Conservation (phyloP, 1,140 invertebrate genomes). For the Mizuhopecten yessoensis region DNA sequence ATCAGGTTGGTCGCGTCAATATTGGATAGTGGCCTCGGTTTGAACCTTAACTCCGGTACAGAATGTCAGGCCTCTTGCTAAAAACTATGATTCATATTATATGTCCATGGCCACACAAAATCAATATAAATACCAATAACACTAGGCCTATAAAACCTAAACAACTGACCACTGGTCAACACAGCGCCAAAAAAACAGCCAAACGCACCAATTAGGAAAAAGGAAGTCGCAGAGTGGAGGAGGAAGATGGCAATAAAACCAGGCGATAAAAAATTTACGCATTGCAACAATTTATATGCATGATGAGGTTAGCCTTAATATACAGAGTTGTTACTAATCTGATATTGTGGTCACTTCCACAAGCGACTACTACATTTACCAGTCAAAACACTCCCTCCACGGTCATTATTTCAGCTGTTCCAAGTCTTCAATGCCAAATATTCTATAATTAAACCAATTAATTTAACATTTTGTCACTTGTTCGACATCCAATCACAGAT, state of each 20-base stretch:
- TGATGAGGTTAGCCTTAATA: not conserved
- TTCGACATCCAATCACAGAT: too few species aligned
- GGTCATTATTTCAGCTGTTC: too few species aligned
- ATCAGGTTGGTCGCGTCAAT: not conserved
- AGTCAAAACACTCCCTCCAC: too few species aligned
- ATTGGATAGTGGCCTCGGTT: not conserved
- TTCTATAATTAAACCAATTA: too few species aligned
- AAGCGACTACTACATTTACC: too few species aligned
- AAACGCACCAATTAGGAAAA: conserved; percentile 29
- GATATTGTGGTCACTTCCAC: too few species aligned
- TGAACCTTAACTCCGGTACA: not conserved
- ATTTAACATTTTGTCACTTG: too few species aligned
- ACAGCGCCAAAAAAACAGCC: not conserved
- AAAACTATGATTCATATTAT: conserved; percentile 40
- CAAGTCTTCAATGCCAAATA: too few species aligned
- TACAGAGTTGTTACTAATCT: not conserved
- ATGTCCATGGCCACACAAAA: conserved; percentile 32
- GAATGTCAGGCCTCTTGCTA: conserved; percentile 4
- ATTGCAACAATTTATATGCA: not conserved
- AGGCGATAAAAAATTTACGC: not conserved
- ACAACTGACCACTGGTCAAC: not conserved
- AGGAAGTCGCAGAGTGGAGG: conserved; percentile 29
- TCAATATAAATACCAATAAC: conserved; percentile 36
- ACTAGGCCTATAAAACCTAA: conserved; percentile 7
- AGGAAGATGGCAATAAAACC: not conserved